Evolutionary conservation across 92 coral and sea anemone genomes (phyloP).

Genomic region (Parazoanthus swiftii): DNA sequence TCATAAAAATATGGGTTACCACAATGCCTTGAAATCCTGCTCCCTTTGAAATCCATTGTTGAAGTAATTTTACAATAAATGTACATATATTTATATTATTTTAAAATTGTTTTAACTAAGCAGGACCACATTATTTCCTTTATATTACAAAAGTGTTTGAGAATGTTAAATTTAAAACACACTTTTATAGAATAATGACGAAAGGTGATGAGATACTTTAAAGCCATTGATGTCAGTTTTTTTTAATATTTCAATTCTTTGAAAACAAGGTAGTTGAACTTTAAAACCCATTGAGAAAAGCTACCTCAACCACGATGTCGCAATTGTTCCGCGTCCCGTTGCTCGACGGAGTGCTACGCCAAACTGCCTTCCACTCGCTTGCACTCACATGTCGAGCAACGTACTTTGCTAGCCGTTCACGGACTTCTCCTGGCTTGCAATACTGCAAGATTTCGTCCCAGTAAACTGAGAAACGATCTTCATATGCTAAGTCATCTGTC

Average conservation of each 20-base stretch:
- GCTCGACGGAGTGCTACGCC: slow-evolving; percentile 72
- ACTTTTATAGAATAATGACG: too few species aligned
- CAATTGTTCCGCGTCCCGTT: slow-evolving; percentile 55
- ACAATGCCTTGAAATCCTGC: too few species aligned
- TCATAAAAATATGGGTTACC: too few species aligned
- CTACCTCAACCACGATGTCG: slow-evolving; percentile 88
- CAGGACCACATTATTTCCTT: too few species aligned
- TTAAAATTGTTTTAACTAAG: too few species aligned
- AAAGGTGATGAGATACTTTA: too few species aligned
- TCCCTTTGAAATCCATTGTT: too few species aligned
- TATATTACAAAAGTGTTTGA: too few species aligned
- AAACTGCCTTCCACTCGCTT: slow-evolving; percentile 83
- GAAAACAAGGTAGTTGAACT: background rate
- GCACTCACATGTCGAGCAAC: slow-evolving; percentile 72
- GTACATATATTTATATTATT: too few species aligned
- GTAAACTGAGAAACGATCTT: slow-evolving; percentile 77
- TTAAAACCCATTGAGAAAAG: background rate
- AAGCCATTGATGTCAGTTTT: too few species aligned
- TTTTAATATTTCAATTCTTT: background rate
- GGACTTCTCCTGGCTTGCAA: slow-evolving; percentile 70
- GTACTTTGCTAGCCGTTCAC: slow-evolving; percentile 67
- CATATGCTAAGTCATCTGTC: slow-evolving; percentile 69
- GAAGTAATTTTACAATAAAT: too few species aligned
- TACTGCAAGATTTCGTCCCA: slow-evolving; percentile 67
- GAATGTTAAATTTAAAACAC: too few species aligned